These are phyloP conservation scores for Corvus moneduloides DNA, from an alignment of 2,113 vertebrate species.

Conservation along the genomic window DNA sequence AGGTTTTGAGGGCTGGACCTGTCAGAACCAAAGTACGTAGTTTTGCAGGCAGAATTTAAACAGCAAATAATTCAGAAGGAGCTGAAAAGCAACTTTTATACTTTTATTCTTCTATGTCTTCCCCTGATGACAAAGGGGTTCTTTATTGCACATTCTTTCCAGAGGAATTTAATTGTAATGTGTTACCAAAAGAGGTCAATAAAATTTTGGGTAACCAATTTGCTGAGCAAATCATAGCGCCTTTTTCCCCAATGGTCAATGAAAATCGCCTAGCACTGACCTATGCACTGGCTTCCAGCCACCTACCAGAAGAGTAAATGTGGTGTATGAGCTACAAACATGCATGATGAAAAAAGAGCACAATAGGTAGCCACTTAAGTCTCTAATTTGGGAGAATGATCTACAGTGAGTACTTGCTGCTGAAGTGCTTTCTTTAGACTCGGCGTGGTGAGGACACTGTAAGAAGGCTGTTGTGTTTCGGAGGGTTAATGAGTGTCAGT, in stretches of 20 bases:
- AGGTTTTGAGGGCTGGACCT: background rate
- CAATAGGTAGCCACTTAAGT: background rate
- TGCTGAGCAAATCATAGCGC: background rate
- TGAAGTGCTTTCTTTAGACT: background rate
- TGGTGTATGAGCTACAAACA: background rate
- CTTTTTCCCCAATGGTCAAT: background rate
- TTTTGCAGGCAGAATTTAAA: background rate
- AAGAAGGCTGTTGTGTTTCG: background rate
- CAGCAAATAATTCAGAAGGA: background rate
- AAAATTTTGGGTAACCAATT: background rate
- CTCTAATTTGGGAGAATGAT: background rate
- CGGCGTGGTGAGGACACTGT: rapidly evolving
- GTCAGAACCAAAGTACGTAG: background rate
- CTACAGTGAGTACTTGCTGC: background rate
- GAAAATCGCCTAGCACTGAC: background rate
- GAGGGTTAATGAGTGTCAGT: slow-evolving; percentile 28
- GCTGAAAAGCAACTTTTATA: background rate
- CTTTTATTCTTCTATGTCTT: background rate
- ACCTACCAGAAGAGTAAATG: background rate
- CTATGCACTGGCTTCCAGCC: slow-evolving; percentile 4
- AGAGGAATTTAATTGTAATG: background rate
- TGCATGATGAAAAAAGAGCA: background rate
- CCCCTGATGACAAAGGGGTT: background rate
- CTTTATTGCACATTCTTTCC: background rate
- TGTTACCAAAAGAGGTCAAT: background rate